Conservation (phyloP, 2,888 invertebrate genomes). For the Sthenelais limicola region DNA sequence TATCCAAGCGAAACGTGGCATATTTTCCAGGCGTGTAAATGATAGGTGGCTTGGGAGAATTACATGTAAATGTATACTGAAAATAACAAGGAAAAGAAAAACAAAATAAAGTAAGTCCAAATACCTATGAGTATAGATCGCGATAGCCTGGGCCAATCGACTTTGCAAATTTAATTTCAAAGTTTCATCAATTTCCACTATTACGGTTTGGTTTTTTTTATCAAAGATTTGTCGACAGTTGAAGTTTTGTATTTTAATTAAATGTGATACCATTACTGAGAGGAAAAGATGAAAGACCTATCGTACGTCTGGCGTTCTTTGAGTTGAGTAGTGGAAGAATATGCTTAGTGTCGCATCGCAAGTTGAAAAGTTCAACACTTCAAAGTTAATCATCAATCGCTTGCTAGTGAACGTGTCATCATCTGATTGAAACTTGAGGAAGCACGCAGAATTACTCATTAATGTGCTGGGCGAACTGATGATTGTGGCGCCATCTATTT, state of each 20-base stretch:
- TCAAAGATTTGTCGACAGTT: too few species aligned
- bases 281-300: too few species aligned
- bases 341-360: constrained; percentile 15
- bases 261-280: too few species aligned
- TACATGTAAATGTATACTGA: constrained; percentile 27
- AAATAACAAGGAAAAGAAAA: too few species aligned
- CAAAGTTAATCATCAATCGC: constrained; percentile 33
- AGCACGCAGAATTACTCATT: constrained; percentile 1
- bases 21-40: constrained; percentile 26
- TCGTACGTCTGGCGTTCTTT: constrained; percentile 30
- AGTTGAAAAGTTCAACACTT: constrained; percentile 12
- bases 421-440: constrained; percentile 19
- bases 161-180: too few species aligned
- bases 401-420: constrained; percentile 34
- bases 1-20: constrained; percentile 17
- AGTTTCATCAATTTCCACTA: too few species aligned
- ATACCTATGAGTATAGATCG: too few species aligned
- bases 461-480: constrained; percentile 23
- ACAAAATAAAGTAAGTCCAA: too few species aligned
- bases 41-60: not conserved
- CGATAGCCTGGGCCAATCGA: too few species aligned
- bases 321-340: constrained; percentile 2
- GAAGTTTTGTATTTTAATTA: too few species aligned
- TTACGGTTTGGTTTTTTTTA: too few species aligned
- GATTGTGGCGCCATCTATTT: constrained; percentile 31